Conservation (phyloP, 2,113 vertebrate genomes). For the Semnornis frantzii region DNA sequence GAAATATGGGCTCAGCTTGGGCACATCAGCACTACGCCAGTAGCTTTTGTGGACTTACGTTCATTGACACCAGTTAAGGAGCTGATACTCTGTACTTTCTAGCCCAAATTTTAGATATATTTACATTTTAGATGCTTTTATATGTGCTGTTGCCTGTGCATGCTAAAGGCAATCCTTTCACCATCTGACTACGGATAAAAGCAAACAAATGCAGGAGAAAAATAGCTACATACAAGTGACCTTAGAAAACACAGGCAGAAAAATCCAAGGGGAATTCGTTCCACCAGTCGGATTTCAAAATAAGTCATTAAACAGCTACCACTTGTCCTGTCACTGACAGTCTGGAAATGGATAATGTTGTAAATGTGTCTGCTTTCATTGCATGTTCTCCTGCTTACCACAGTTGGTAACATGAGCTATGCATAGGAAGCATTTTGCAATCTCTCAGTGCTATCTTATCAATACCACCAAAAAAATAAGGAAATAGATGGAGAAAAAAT, state of each 20-base stretch:
- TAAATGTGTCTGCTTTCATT: conserved; percentile 46
- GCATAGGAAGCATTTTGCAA: conserved; percentile 48
- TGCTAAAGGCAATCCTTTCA: conserved; percentile 30
- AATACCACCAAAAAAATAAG: conserved; percentile 38
- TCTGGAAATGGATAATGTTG: conserved; percentile 53
- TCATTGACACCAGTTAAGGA: neutral
- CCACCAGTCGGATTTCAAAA: conserved; percentile 26
- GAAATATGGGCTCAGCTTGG: neutral
- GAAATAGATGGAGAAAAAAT: conserved; percentile 3
- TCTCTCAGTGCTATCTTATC: conserved; percentile 26
- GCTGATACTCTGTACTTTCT: neutral
- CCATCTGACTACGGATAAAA: conserved; percentile 2
- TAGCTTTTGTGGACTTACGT: neutral
- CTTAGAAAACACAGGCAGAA: conserved; percentile 10
- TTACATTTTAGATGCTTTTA: conserved; percentile 28
- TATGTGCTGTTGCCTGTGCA: neutral
- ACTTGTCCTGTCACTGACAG: conserved; percentile 47
- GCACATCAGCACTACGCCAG: neutral
- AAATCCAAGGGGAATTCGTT: neutral
- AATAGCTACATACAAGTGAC: neutral
- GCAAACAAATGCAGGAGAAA: conserved; percentile 7
- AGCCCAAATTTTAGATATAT: conserved; percentile 9
- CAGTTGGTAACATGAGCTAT: conserved; percentile 13
- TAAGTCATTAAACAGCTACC: conserved; percentile 57
- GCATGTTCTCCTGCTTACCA: neutral